These are phyloP conservation scores for Drosophila varians DNA, from an alignment of 1,140 invertebrate species.

Conservation along the genomic window DNA sequence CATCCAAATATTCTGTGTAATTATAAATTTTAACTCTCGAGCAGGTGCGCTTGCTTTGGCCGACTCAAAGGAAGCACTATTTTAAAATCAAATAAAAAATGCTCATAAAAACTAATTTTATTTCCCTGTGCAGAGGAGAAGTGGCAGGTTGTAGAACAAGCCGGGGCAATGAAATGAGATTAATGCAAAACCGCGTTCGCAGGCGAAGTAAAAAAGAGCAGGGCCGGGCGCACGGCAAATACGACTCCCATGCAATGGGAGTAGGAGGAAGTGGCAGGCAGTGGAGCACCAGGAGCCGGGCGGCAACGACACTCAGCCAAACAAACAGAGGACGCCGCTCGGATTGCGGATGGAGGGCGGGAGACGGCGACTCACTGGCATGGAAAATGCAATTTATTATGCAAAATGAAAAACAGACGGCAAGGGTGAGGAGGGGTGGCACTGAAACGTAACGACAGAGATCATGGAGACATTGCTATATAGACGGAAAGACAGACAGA, in stretches of 20 bases:
- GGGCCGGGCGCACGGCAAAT: slow-evolving; percentile 65
- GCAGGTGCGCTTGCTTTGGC: neutral
- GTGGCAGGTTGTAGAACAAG: slow-evolving; percentile 19
- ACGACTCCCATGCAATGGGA: slow-evolving; percentile 26
- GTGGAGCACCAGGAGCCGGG: slow-evolving; percentile 10
- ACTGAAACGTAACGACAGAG: slow-evolving; percentile 30
- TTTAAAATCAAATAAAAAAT: neutral
- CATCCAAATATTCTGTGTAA: neutral
- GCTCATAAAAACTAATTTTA: slow-evolving; percentile 13
- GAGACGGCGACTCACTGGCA: slow-evolving; percentile 58
- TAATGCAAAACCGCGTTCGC: slow-evolving; percentile 72
- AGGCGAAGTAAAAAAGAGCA: slow-evolving; percentile 63
- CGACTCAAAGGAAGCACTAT: neutral
- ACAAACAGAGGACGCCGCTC: slow-evolving; percentile 37
- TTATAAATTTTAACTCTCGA: no score
- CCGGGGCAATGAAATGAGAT: slow-evolving; percentile 75
- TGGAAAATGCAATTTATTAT: slow-evolving; percentile 82
- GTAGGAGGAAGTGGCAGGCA: neutral
- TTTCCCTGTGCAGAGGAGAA: slow-evolving; percentile 7
- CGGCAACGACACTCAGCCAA: slow-evolving; percentile 46
- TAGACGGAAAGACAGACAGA: slow-evolving; percentile 24
- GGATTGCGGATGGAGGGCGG: neutral
- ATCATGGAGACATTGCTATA: slow-evolving; percentile 58
- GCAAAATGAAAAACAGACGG: slow-evolving; percentile 76
- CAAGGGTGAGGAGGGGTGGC: neutral